A percentile compares a stretch with the other conserved stretches of the same genome.
Evolutionary conservation across 2,113 vertebrate genomes (phyloP).

Genomic region (Chaenogobius annularis): DNA sequence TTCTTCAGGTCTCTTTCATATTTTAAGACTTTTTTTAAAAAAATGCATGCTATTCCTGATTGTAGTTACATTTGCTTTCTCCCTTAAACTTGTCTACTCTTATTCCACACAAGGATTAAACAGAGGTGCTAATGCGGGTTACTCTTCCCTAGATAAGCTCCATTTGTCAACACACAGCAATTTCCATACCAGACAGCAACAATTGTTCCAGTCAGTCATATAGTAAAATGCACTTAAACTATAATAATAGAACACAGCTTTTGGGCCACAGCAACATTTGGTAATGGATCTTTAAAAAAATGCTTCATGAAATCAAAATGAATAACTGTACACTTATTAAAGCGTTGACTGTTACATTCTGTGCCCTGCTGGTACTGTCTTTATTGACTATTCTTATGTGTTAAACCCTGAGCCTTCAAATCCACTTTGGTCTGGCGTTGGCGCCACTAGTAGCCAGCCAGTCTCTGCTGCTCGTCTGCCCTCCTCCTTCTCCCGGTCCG

Average conservation of each 20-base stretch:
- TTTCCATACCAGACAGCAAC: conserved; percentile 47
- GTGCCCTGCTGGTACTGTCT: conserved; percentile 18
- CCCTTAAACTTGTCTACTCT: conserved; percentile 7
- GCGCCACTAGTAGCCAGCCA: conserved; percentile 87
- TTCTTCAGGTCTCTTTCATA: too few relatives aligned
- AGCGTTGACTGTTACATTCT: background rate
- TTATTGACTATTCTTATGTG: conserved; percentile 48
- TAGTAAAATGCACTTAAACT: conserved; percentile 19
- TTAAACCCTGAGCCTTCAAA: conserved; percentile 64
- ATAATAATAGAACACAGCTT: conserved; percentile 9
- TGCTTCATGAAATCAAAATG: background rate
- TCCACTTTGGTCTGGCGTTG: conserved; percentile 85
- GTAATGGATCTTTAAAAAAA: conserved; percentile 5
- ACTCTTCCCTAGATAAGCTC: conserved; percentile 46
- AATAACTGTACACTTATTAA: background rate
- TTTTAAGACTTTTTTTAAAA: too few relatives aligned
- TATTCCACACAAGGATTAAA: conserved; percentile 31
- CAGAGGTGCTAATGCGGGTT: conserved; percentile 49
- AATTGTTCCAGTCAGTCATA: conserved; percentile 30
- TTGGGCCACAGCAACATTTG: background rate
- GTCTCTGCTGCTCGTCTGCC: conserved; percentile 60
- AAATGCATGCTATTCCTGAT: too few relatives aligned
- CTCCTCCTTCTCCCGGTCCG: conserved; percentile 51
- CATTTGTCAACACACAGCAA: conserved; percentile 57
- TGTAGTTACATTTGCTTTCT: background rate